Evolutionary conservation across 2,113 vertebrate species (phyloP).

Genomic region (Ursus arctos): DNA sequence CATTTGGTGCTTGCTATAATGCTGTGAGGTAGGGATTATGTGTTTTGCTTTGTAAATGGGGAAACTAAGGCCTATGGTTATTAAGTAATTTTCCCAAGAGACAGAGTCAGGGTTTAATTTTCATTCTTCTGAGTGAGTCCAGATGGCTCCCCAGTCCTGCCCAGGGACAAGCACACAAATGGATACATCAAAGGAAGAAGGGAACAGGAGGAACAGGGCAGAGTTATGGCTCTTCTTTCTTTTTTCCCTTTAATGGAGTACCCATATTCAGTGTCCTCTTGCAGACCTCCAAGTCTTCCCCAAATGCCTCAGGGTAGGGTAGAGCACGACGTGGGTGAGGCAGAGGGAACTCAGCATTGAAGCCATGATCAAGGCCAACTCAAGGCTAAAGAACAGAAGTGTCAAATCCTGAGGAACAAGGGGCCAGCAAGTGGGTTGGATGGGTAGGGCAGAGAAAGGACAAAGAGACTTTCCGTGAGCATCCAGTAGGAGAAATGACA

Average conservation of each 20-base stretch:
- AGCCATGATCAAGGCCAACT: background rate
- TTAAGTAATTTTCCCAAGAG: conserved; percentile 26
- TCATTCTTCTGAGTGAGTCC: background rate
- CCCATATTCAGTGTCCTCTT: background rate
- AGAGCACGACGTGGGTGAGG: background rate
- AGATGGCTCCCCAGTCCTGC: background rate
- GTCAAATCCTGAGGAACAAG: background rate
- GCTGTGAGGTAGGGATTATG: background rate
- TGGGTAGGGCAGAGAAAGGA: background rate
- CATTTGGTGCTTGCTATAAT: background rate
- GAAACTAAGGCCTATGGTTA: background rate
- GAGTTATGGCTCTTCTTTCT: background rate
- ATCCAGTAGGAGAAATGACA: background rate
- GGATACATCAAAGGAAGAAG: background rate
- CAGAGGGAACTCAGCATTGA: background rate
- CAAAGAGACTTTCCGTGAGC: background rate
- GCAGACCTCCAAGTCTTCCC: background rate
- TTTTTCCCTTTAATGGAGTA: background rate
- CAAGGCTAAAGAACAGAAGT: background rate
- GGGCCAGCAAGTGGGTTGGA: background rate
- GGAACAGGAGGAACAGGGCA: no score
- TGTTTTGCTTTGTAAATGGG: background rate
- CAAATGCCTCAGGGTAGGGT: background rate
- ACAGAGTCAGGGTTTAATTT: background rate
- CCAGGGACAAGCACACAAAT: background rate